Evolutionary conservation across 1,140 invertebrate species (phyloP), one percentile per base, ranked within the genome.

Genomic region (Protaetia brevitarsis): DNA sequence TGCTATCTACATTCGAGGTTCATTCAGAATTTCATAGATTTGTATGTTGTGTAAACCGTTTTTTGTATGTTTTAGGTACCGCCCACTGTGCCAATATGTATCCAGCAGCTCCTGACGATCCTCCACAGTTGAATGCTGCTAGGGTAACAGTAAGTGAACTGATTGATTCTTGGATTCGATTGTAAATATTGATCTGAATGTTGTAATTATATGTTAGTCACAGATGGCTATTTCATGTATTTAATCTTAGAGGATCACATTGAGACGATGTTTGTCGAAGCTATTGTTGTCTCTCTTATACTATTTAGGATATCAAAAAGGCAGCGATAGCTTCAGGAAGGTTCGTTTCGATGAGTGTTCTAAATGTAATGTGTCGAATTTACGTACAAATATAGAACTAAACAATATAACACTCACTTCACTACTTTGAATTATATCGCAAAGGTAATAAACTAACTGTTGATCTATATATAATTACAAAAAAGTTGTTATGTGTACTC

Each of bases 81-180:
- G 89, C 91, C 5, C 91, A 93, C 75, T 93, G 90, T 75, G 89
- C 90, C 1, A 88, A 91, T 67, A 89, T 92, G 88, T 92, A 92
- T 75, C 88, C 89, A 41, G 73, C 84, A 21, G 79, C 81, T n/a
- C 78, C 83, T 11, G 76, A 79, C 2, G 89, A 92, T 80, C 74
- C 82, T 13, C 84, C 85, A 0, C 79, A 88, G 63, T 76, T 93
- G 30, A 83, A 82, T 11, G 76, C 79, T 60, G 90, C 89, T 0
- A 83, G 89, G 64, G 76, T 83, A 30, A 73, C 85, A 74, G 84
- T 91, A 69, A 79, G 77, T 21, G 71, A 83, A 63, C 78, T 85
- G 11, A 82, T 91, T 63, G 76, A 74, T 57, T 70, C 64, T 3
- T 78, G 76, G 77, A 30, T 72, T 57, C 27, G 71, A n/a, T 27